Percentiles rank a stretch among this genome's conserved stretches.
These are phyloP conservation scores for Echinarachnius parma DNA, from an alignment of 53 echinoderm and acorn worm genomes.

Conservation along the genomic window DNA sequence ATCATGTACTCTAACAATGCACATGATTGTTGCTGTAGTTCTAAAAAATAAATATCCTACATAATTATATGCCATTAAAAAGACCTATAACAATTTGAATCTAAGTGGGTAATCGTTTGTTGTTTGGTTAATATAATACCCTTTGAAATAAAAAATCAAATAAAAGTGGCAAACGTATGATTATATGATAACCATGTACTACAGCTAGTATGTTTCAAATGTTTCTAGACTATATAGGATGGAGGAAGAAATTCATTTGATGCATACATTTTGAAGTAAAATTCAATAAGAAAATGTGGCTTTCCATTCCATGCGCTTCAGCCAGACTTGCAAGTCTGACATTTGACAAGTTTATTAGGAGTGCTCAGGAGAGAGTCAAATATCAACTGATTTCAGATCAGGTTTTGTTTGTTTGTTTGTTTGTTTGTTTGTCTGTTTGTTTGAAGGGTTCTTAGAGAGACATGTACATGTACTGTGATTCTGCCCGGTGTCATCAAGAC, in stretches of 20 bases:
- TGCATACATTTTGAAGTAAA: slow-evolving; percentile 52
- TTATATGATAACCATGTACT: slow-evolving; percentile 20
- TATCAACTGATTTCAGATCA: slow-evolving; percentile 37
- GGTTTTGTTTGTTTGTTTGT: no score
- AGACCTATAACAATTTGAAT: no score
- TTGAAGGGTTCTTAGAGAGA: no score
- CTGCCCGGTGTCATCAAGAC: no score
- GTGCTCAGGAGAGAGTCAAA: slow-evolving; percentile 20
- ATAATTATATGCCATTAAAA: slow-evolving; percentile 16
- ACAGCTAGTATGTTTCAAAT: slow-evolving; percentile 12
- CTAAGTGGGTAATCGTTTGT: slow-evolving; percentile 19
- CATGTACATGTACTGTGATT: no score
- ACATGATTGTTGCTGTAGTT: slow-evolving; percentile 48
- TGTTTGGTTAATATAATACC: slow-evolving; percentile 35
- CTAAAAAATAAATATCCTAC: slow-evolving; percentile 28
- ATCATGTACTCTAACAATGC: slow-evolving; percentile 43
- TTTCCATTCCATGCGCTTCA: slow-evolving; percentile 16
- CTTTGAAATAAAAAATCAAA: slow-evolving; percentile 20
- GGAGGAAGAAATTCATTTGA: slow-evolving; percentile 54
- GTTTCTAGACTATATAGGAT: slow-evolving; percentile 34
- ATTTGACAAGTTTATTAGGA: slow-evolving; percentile 2
- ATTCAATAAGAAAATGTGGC: slow-evolving; percentile 39
- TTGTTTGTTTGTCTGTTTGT: no score
- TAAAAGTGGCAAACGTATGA: slow-evolving; percentile 28
- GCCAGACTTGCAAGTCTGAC: slow-evolving; percentile 39